Conservation (phyloP, 2,888 invertebrate genomes). For the Cryptus viduatorius region DNA sequence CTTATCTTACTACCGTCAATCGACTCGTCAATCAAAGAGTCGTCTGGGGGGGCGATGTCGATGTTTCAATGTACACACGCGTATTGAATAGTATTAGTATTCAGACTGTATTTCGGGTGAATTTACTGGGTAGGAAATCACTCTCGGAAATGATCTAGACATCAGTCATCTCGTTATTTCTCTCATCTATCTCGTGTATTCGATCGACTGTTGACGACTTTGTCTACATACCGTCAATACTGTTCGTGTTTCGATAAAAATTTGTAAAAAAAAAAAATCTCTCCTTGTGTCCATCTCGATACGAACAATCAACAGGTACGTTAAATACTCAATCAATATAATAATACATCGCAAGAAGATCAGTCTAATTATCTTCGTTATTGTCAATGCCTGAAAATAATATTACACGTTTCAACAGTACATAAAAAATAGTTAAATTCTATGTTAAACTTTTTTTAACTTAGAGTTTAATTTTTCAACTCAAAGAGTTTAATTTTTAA, state of each 20-base stretch:
- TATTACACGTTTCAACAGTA: not conserved
- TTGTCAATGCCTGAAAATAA: not conserved
- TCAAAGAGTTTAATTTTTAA: too few species aligned
- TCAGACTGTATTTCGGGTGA: conserved; percentile 1
- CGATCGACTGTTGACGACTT: conserved; percentile 15
- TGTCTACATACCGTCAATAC: not conserved
- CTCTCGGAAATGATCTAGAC: conserved; percentile 64
- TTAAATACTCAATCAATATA: not conserved
- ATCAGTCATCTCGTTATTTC: conserved; percentile 27
- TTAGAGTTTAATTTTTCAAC: too few species aligned
- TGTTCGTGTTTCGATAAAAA: not conserved
- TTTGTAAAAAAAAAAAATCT: not conserved
- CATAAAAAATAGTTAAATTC: not conserved
- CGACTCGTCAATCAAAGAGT: not conserved
- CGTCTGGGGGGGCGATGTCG: not conserved
- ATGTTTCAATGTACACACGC: not conserved
- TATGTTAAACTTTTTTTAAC: not conserved
- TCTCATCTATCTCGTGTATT: conserved; percentile 31
- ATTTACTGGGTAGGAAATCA: conserved; percentile 51
- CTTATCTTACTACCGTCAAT: not conserved
- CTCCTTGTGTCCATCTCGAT: not conserved
- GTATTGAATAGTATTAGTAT: conserved; percentile 10
- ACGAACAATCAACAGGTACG: not conserved
- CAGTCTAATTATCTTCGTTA: not conserved
- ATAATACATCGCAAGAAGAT: not conserved